Percentiles rank a stretch among this genome's conserved stretches.
Evolutionary conservation across 1,140 invertebrate genomes (phyloP).

Genomic region (Trichonephila inaurata): DNA sequence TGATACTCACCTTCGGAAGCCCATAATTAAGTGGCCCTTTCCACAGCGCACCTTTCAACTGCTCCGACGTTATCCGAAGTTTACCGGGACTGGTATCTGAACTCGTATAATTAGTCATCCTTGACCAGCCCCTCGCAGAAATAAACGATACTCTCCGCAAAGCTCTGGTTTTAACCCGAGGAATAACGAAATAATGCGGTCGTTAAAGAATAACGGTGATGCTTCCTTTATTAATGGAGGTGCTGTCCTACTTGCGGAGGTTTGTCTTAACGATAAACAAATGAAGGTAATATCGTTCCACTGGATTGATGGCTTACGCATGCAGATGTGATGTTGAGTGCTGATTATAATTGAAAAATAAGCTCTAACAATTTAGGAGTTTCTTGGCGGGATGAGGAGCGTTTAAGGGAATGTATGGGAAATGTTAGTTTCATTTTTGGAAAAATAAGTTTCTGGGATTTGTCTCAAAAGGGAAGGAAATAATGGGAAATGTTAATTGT

Average conservation of each 20-base stretch:
- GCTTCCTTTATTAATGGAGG: slow-evolving; percentile 46
- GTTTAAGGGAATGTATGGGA: slow-evolving; percentile 17
- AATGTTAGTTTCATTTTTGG: background rate
- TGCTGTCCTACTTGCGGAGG: slow-evolving; percentile 4
- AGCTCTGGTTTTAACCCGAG: slow-evolving; percentile 47
- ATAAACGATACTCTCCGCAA: slow-evolving; percentile 51
- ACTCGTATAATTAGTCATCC: slow-evolving; percentile 63
- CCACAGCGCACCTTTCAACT: background rate
- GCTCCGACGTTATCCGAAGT: slow-evolving; percentile 1
- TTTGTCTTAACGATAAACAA: slow-evolving; percentile 39
- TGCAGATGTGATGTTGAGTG: slow-evolving; percentile 40
- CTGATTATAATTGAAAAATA: slow-evolving; percentile 65
- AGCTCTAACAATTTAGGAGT: background rate
- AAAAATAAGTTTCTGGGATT: background rate
- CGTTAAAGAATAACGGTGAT: slow-evolving; percentile 43
- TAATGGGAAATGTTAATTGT: background rate
- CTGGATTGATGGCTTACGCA: slow-evolving; percentile 48
- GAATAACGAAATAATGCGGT: slow-evolving; percentile 48
- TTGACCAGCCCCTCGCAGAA: slow-evolving; percentile 56
- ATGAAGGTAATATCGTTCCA: slow-evolving; percentile 53
- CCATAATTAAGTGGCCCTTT: slow-evolving; percentile 58
- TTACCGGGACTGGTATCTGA: slow-evolving; percentile 38
- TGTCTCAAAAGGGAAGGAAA: no score
- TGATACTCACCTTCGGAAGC: slow-evolving; percentile 69
- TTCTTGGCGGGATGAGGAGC: background rate